Base-by-base conservation (phyloP, 35 echinoderm and acorn worm species). In the Amphiura filiformis region DNA sequence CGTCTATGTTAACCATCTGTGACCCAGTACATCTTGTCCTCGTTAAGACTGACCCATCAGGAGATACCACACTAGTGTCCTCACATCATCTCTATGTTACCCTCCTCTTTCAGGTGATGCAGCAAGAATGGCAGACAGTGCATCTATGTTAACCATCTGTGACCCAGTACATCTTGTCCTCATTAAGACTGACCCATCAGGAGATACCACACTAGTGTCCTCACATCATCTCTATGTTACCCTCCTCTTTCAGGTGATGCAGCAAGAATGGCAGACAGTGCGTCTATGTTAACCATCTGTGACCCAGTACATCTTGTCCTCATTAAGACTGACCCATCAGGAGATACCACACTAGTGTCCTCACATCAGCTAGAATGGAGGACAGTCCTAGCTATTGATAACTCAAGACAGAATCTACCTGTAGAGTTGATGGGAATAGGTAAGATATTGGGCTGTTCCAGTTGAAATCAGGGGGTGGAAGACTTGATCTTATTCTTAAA, bases 241-340 rank as follows among this genome's bases (percentile, higher is more conserved):
- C 39, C n/a, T 56, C 52, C 23, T 44, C 86, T 56, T 39, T 31
- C 36, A 98, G 96, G 96, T 89, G 96, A 99, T 94, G 96, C 96
- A 34, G 64, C 93, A 56, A 90, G 93, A 37, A 99, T 99, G 96
- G 83, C 93, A 15, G 93, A 99, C 82, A 52, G 81, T 77, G 77
- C 90, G 0, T 78, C 94, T 88, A 80, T 86, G 93, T 0, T 86
- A 87, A 11, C 82, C 87, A 92, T 99, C 32, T 90, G 86, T 85
- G 90, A 94, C 65, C 93, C 96, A 5, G 85, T 99, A 37, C 96
- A 99, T 61, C 80, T 99, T 4, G 96, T 94, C 32, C 90, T 99
- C 70, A 79, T 93, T 47, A 99, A 99, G 81, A 94, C 96, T 35
- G 96, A 99, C 78, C 82, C 87, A 17, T 86, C 90, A 0, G 96